phyloP scores from a whole-genome alignment of 2,113 vertebrate genomes.

The Megaceryle maxima region DNA sequence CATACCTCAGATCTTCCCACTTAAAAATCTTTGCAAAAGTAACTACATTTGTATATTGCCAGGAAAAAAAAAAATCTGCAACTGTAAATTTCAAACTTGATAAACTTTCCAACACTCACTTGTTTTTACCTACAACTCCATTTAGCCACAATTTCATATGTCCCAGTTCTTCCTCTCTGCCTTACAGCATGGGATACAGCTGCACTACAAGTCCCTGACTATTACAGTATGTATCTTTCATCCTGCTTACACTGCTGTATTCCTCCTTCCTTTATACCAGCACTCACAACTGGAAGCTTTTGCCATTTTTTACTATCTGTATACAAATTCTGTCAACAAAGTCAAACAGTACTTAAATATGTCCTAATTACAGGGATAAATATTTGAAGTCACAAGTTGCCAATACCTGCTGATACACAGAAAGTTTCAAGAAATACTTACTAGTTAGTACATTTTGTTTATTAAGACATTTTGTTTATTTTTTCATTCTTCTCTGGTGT shows the following conservation, averaged over 20 bases:
- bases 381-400: not conserved
- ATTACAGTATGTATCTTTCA: not conserved
- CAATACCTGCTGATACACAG: not conserved
- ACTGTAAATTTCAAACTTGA: not conserved
- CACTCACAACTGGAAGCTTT: not conserved
- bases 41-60: rapidly evolving
- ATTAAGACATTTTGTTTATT: not conserved
- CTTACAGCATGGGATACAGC: rapidly evolving
- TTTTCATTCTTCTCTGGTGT: not conserved
- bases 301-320: not conserved
- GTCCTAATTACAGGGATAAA: not conserved
- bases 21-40: not conserved
- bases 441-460: not conserved
- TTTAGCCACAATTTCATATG: not conserved
- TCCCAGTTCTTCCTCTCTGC: not conserved
- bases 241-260: not conserved
- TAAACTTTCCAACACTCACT: not conserved
- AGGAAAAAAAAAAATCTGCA: not conserved
- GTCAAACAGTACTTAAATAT: not conserved
- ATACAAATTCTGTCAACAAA: not conserved
- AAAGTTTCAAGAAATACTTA: not conserved
- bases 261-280: not conserved
- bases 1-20: not conserved
- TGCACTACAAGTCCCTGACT: not conserved
- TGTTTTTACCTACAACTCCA: not conserved